phyloP scores from a whole-genome alignment of 1,140 invertebrate genomes.

The Agrilus planipennis region DNA sequence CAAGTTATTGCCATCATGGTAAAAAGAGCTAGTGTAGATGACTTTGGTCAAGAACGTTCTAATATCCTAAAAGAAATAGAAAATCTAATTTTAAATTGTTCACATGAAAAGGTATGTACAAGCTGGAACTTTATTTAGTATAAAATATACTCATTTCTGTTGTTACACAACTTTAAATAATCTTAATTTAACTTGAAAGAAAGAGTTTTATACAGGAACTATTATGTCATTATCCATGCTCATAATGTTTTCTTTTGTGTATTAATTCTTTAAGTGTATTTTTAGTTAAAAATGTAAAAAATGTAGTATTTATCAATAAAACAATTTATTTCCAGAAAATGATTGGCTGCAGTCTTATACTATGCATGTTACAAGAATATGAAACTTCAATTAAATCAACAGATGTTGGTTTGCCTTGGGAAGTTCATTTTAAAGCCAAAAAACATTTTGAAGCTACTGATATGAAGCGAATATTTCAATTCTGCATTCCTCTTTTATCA shows the following conservation, averaged over 20 bases:
- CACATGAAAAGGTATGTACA: slow-evolving; percentile 43
- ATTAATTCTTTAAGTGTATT: too few relatives aligned
- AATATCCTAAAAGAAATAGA: slow-evolving; percentile 64
- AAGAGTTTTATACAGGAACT: too few relatives aligned
- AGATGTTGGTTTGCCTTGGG: slow-evolving; percentile 75
- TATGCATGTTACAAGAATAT: slow-evolving; percentile 77
- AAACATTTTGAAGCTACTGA: slow-evolving; percentile 71
- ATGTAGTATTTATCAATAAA: too few relatives aligned
- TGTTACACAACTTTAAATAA: too few relatives aligned
- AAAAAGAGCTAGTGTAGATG: slow-evolving; percentile 66
- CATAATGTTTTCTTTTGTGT: too few relatives aligned
- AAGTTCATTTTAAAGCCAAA: slow-evolving; percentile 74
- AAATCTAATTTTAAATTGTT: slow-evolving; percentile 51
- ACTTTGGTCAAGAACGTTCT: slow-evolving; percentile 52
- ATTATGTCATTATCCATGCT: too few relatives aligned
- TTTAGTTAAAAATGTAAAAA: too few relatives aligned
- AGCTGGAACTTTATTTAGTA: too few relatives aligned
- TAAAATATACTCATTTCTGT: too few relatives aligned
- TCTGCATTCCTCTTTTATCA: slow-evolving; percentile 27
- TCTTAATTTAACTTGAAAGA: too few relatives aligned
- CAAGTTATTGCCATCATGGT: slow-evolving; percentile 78
- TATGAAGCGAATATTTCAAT: slow-evolving; percentile 62
- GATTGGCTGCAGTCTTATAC: slow-evolving; percentile 69
- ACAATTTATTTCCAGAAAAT: slow-evolving; percentile 43
- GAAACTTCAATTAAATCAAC: slow-evolving; percentile 72